Evolutionary conservation across 2,888 invertebrate genomes (phyloP), one percentile per base, ranked within the genome.

Genomic region (Cotesia congregata): DNA sequence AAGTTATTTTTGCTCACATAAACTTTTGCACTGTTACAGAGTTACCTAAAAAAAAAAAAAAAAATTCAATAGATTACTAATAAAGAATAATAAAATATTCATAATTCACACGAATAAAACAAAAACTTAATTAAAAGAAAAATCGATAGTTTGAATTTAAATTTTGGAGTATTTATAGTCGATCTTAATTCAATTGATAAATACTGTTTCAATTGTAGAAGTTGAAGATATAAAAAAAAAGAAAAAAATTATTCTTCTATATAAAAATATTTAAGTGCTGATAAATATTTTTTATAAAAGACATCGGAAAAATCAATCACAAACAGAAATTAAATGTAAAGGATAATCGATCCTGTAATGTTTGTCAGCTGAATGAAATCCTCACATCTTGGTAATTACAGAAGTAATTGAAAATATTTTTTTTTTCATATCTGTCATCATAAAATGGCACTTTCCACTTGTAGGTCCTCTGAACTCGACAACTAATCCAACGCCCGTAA

Each of bases 311-410:
- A 62, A 62, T 15, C 2, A 50, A 12, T 50, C 30, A 30, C 17
- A 65, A 61, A 74, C 30, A 30, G 3, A 30, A 30, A 30, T 30
- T 30, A 30, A 30, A 30, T 3, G 30, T 30, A 30, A 30, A 30
- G 30, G 3, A 30, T 30, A 30, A 30, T 30, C 30, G 30, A 30
- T 30, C 30, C 0, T 3, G 79, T 73, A 59, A 77, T 77, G 72
- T 68, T 76, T 72, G 59, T 84, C 85, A 85, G 85, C 85, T 85
- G 86, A 84, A 81, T 79, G 79, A 69, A 77, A 72, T 69, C 69
- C 64, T 81, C 76, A 78, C 81, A 79, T 83, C 80, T 81, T 39
- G 69, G 39, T 17, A 30, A 68, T 38, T 61, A 30, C 4, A 50
- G 59, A 73, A 69, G 59, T 50, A 70, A 61, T 39, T 40, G 38